These are phyloP conservation scores for Scotopteryx bipunctaria DNA, from an alignment of 2,888 invertebrate species.

Conservation along the genomic window DNA sequence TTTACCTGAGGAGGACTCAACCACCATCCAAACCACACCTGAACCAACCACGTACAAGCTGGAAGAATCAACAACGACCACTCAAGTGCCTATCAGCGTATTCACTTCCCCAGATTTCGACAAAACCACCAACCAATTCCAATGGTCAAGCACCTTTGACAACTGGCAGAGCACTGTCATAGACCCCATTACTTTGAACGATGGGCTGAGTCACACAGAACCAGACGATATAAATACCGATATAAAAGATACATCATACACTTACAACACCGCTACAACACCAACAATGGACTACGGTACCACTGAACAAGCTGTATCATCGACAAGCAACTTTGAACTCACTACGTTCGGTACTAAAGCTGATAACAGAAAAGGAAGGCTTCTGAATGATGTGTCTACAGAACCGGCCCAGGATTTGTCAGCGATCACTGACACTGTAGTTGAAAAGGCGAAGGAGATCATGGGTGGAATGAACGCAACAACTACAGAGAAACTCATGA, in stretches of 20 bases:
- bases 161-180: slow-evolving; percentile 88
- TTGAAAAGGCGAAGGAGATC: slow-evolving; percentile 88
- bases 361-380: slow-evolving; percentile 64
- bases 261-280: slow-evolving; percentile 52
- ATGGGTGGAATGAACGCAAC: slow-evolving; percentile 90
- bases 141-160: slow-evolving; percentile 70
- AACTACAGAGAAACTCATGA: slow-evolving; percentile 88
- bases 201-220: slow-evolving; percentile 80
- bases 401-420: slow-evolving; percentile 84
- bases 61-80: slow-evolving; percentile 59
- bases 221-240: slow-evolving; percentile 47
- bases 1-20: slow-evolving; percentile 53
- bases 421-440: slow-evolving; percentile 86
- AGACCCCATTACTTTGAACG: slow-evolving; percentile 89
- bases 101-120: slow-evolving; percentile 72
- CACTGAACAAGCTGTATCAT: slow-evolving; percentile 62
- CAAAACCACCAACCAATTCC: slow-evolving; percentile 73
- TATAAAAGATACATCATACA: slow-evolving; percentile 32
- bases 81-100: slow-evolving; percentile 54
- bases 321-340: slow-evolving; percentile 58
- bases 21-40: slow-evolving; percentile 58
- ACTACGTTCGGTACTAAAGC: slow-evolving; percentile 52
- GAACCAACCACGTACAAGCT: slow-evolving; percentile 53
- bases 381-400: slow-evolving; percentile 67
- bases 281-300: slow-evolving; percentile 54